A percentile compares a stretch with the other conserved stretches of the same genome.
Evolutionary conservation across 2,797 vertebrate species (phyloP).

Genomic region (Oreonectes daqikongensis): DNA sequence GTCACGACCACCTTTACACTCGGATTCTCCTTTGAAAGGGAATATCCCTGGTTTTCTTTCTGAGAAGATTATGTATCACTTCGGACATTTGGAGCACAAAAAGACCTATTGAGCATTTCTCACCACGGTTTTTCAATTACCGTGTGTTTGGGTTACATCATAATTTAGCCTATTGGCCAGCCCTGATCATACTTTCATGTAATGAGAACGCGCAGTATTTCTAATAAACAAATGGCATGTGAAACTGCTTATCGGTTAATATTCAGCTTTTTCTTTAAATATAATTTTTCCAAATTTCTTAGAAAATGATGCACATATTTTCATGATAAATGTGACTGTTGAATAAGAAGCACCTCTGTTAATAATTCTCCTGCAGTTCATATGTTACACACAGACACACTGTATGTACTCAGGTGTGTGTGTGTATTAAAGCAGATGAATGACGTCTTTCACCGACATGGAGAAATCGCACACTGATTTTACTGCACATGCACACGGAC

Average conservation of each 20-base stretch:
- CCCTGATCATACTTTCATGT: conserved; percentile 43
- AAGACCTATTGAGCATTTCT: background rate
- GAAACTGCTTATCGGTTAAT: background rate
- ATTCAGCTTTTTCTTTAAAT: background rate
- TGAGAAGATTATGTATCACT: conserved; percentile 12
- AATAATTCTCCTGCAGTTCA: too few relatives aligned
- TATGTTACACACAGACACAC: background rate
- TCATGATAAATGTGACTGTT: background rate
- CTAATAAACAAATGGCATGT: background rate
- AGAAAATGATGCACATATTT: background rate
- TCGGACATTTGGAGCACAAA: background rate
- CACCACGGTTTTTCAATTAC: background rate
- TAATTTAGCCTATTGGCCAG: conserved; percentile 18
- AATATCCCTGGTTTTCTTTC: conserved; percentile 41
- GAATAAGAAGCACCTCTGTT: background rate
- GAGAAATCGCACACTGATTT: conserved; percentile 23
- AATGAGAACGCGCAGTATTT: conserved; percentile 8
- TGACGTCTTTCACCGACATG: conserved; percentile 36
- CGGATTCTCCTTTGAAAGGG: background rate
- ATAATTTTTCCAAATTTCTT: background rate
- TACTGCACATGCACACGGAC: conserved; percentile 2
- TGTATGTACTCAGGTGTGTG: conserved; percentile 15
- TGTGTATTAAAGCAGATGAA: conserved; percentile 16
- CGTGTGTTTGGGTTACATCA: conserved; percentile 33
- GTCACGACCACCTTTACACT: conserved; percentile 23